Conservation (phyloP, 2,888 invertebrate genomes). For the Dendrolimus pini region DNA sequence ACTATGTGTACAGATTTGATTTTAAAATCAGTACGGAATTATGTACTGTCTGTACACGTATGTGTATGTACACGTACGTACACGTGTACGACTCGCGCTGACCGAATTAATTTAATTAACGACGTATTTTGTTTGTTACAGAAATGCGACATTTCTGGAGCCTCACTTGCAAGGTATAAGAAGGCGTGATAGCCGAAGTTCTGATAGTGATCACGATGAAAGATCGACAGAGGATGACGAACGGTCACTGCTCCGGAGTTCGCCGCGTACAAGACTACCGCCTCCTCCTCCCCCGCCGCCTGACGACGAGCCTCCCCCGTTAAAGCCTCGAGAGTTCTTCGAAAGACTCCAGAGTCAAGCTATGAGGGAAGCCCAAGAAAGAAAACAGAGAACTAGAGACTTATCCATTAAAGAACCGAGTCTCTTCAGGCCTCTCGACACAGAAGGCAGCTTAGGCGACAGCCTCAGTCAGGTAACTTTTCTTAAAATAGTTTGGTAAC, state of each 20-base stretch:
- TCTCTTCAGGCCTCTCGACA: constrained; percentile 57
- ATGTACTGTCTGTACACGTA: too few species aligned
- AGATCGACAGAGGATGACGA: constrained; percentile 70
- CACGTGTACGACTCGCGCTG: too few species aligned
- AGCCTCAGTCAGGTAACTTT: constrained; percentile 68
- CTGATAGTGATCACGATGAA: constrained; percentile 70
- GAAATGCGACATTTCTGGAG: constrained; percentile 85
- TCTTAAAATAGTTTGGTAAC: neutral
- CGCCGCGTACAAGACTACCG: constrained; percentile 61
- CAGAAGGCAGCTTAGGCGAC: constrained; percentile 64
- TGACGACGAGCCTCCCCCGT: constrained; percentile 66
- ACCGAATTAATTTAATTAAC: neutral
- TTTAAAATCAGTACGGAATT: too few species aligned
- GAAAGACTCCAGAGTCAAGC: constrained; percentile 68
- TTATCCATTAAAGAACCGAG: constrained; percentile 39
- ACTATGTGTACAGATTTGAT: too few species aligned
- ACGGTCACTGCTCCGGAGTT: constrained; percentile 56
- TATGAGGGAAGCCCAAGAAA: constrained; percentile 61
- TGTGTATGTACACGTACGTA: too few species aligned
- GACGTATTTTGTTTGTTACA: constrained; percentile 59
- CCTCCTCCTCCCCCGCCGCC: constrained; percentile 66
- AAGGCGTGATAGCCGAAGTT: constrained; percentile 65
- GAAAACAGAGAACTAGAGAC: constrained; percentile 46
- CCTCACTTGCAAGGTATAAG: constrained; percentile 82
- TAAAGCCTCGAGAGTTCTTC: constrained; percentile 76